phyloP scores from a whole-genome alignment of 2,888 invertebrate species.

The Bedellia somnulentella region DNA sequence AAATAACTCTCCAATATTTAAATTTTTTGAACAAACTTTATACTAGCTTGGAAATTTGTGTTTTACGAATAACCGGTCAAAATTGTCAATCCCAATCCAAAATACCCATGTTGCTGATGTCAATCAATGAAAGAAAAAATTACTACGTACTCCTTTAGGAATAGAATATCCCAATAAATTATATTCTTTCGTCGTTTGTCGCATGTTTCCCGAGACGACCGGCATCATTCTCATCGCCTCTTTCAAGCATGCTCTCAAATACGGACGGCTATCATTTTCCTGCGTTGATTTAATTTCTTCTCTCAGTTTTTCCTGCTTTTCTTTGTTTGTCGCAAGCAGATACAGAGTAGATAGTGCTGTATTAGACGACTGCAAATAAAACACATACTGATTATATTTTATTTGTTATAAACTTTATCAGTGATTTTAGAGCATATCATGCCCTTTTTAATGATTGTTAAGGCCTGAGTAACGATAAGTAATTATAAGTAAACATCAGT shows the following conservation, averaged over 20 bases:
- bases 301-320: constrained; percentile 56
- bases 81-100: too few relatives aligned
- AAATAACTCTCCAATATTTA: too few relatives aligned
- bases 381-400: constrained; percentile 25
- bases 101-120: too few relatives aligned
- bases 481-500: background rate
- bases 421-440: background rate
- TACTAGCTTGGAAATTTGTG: too few relatives aligned
- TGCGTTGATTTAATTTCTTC: constrained; percentile 42
- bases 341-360: constrained; percentile 48
- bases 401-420: background rate
- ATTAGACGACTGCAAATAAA: constrained; percentile 53
- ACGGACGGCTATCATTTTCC: constrained; percentile 43
- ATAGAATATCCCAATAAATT: constrained; percentile 55
- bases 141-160: constrained; percentile 44
- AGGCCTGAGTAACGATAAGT: background rate
- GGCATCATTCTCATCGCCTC: constrained; percentile 60
- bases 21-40: too few relatives aligned
- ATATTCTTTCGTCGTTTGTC: constrained; percentile 40
- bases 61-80: too few relatives aligned
- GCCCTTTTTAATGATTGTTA: too few relatives aligned
- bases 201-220: constrained; percentile 46
- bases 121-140: too few relatives aligned
- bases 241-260: constrained; percentile 65
- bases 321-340: constrained; percentile 54